These are phyloP conservation scores for Eulemur rufifrons DNA, from an alignment of 2,113 vertebrate genomes.

Conservation along the genomic window DNA sequence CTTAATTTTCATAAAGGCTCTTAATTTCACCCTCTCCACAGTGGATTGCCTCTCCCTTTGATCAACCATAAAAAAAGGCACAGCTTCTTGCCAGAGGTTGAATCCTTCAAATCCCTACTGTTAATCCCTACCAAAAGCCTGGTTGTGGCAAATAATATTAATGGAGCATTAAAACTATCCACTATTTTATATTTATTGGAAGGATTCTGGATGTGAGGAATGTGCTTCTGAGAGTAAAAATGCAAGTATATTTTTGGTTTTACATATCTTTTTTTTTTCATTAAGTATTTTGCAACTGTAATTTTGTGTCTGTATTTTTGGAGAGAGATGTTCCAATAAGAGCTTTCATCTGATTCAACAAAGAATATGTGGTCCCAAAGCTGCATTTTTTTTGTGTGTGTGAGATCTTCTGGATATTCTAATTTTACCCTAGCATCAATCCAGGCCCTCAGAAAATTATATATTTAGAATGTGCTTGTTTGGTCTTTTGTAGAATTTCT, in stretches of 20 bases:
- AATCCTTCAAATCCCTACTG: neutral
- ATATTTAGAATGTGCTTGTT: neutral
- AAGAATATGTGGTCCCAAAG: neutral
- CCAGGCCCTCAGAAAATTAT: neutral
- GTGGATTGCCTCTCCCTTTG: neutral
- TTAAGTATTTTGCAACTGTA: neutral
- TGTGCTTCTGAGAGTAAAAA: neutral
- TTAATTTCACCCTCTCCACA: neutral
- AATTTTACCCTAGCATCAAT: neutral
- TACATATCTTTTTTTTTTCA: neutral
- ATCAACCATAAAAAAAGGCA: neutral
- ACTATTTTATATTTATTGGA: neutral
- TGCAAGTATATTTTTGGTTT: neutral
- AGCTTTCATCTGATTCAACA: slow-evolving; percentile 10
- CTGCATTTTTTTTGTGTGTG: neutral
- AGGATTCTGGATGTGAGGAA: neutral
- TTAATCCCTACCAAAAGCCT: neutral
- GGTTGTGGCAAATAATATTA: neutral
- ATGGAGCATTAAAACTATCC: neutral
- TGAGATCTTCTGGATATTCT: neutral
- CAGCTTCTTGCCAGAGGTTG: neutral
- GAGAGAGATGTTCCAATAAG: neutral
- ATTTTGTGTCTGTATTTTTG: neutral
- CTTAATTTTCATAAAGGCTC: neutral
- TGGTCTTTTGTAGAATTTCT: neutral